Conservation (phyloP, 1,140 invertebrate genomes). For the Dolichoris vasculosae region DNA sequence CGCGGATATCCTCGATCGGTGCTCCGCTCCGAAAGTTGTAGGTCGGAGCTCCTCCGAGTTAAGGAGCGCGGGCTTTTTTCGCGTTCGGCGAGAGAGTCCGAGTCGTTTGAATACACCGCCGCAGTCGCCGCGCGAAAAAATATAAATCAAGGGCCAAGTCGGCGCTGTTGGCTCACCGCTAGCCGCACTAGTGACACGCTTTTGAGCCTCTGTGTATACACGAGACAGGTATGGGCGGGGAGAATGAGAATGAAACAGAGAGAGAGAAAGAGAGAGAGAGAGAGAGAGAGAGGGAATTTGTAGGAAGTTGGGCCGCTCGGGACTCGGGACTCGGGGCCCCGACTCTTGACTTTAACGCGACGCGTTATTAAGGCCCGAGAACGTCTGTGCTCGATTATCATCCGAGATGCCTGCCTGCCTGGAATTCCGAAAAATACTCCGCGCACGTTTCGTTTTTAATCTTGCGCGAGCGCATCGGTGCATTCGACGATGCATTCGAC, state of each 20-base stretch:
- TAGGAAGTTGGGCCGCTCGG: neutral
- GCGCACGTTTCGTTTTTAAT: neutral
- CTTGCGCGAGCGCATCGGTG: too few relatives aligned
- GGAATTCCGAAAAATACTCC: neutral
- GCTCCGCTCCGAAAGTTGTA: too few relatives aligned
- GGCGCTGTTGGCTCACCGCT: slow-evolving; percentile 43
- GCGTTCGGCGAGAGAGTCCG: too few relatives aligned
- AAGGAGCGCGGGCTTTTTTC: too few relatives aligned
- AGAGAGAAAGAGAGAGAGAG: neutral
- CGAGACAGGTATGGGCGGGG: neutral
- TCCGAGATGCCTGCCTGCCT: neutral
- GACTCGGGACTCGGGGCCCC: neutral
- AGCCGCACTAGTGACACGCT: slow-evolving; percentile 53
- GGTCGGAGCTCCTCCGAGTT: too few relatives aligned
- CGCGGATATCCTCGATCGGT: neutral
- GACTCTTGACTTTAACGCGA: neutral
- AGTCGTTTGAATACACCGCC: slow-evolving; percentile 16
- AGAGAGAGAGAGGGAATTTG: neutral
- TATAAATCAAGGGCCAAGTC: slow-evolving; percentile 49
- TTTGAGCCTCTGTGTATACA: neutral
- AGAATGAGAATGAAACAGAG: neutral
- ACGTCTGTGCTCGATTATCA: neutral
- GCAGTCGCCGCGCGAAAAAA: slow-evolving; percentile 14
- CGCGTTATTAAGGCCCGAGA: neutral
- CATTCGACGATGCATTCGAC: too few relatives aligned